Conservation (phyloP, 2,113 vertebrate species). For the Ictalurus furcatus region DNA sequence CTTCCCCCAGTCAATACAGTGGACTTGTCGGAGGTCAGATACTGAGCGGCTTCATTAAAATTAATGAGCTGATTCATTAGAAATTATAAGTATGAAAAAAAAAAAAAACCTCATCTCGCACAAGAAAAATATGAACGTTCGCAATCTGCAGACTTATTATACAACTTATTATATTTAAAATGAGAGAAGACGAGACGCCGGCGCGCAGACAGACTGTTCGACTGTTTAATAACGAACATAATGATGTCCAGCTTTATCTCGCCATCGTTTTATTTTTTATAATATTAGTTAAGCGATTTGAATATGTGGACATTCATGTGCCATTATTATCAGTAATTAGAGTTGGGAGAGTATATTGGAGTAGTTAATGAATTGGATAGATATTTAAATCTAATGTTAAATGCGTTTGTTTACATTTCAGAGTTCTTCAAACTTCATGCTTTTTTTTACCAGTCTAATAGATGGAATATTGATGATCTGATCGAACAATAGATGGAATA, state of each 20-base stretch:
- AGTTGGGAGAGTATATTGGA: background rate
- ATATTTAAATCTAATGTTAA: background rate
- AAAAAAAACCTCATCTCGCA: slow-evolving; percentile 3
- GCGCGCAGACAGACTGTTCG: background rate
- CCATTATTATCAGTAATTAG: background rate
- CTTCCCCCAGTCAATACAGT: slow-evolving; percentile 49
- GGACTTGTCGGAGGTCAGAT: slow-evolving; percentile 13
- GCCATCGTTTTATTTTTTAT: background rate
- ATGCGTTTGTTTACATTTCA: background rate
- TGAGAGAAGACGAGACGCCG: background rate
- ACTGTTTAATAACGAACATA: background rate
- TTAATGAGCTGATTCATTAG: slow-evolving; percentile 52
- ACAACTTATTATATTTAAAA: slow-evolving; percentile 1
- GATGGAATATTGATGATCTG: too few relatives aligned
- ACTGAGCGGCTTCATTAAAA: slow-evolving; percentile 49
- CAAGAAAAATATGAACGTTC: slow-evolving; percentile 1
- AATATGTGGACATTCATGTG: background rate
- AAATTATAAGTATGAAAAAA: slow-evolving; percentile 37
- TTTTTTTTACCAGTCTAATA: background rate
- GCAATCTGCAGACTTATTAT: background rate
- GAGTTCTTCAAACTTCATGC: background rate
- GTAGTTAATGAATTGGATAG: background rate
- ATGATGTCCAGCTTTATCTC: background rate
- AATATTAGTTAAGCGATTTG: background rate
- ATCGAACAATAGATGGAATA: too few relatives aligned